Conservation (phyloP, 2,888 invertebrate genomes). For the Ptychoptera albimana region DNA sequence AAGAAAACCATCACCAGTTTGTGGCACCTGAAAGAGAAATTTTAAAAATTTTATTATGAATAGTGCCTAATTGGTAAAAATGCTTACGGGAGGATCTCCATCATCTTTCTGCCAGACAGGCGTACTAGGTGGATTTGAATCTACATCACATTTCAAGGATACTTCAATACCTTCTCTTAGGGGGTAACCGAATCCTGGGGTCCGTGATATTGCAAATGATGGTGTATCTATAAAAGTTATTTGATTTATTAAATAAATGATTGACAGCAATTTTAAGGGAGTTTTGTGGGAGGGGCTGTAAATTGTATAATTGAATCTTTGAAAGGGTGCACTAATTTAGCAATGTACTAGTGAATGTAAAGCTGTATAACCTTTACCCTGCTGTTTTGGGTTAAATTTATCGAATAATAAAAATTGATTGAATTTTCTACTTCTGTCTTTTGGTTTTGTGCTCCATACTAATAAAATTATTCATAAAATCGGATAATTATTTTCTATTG, state of each 20-base stretch:
- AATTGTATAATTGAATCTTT: too few species aligned
- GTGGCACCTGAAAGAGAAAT: conserved; percentile 35
- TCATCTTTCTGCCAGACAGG: conserved; percentile 67
- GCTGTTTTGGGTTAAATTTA: too few species aligned
- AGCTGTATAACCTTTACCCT: too few species aligned
- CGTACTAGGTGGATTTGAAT: conserved; percentile 77
- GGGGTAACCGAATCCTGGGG: conserved; percentile 84
- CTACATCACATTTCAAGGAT: conserved; percentile 81
- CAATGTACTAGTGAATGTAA: too few species aligned
- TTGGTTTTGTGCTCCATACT: too few species aligned
- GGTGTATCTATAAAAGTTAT: conserved; percentile 57
- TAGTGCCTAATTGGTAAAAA: neutral
- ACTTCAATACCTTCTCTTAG: conserved; percentile 78
- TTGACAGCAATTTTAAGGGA: neutral
- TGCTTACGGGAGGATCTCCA: conserved; percentile 37
- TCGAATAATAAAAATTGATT: too few species aligned
- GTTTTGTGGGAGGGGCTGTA: too few species aligned
- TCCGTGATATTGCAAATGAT: conserved; percentile 80
- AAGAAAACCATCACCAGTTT: conserved; percentile 61
- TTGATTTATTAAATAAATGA: neutral
- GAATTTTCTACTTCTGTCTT: too few species aligned
- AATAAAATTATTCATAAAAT: too few species aligned
- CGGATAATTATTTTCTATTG: neutral
- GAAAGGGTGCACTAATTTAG: too few species aligned
- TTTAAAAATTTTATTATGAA: neutral